phyloP scores from a whole-genome alignment of 1,140 invertebrate genomes.

The Matsumurasca onukii region DNA sequence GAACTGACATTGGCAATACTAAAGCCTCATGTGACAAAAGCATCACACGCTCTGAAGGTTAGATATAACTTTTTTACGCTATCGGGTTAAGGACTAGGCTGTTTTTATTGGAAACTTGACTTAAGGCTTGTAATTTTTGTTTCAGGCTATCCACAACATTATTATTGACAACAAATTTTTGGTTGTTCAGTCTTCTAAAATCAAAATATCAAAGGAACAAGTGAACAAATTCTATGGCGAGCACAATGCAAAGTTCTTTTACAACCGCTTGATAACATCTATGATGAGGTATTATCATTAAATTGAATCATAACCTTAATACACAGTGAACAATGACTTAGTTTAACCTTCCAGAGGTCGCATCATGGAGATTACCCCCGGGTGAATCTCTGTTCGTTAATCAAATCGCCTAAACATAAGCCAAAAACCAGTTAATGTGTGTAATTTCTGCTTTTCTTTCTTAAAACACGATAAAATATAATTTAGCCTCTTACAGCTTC shows the following conservation, averaged over 20 bases:
- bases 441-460: too few species aligned
- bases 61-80: conserved; percentile 29
- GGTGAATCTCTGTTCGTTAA: too few species aligned
- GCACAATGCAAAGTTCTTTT: conserved; percentile 86
- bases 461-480: too few species aligned
- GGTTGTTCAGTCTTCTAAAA: neutral
- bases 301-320: too few species aligned
- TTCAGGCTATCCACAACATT: conserved; percentile 57
- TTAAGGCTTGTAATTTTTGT: conserved; percentile 39
- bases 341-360: too few species aligned
- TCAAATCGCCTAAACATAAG: too few species aligned
- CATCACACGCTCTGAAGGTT: conserved; percentile 62
- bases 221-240: conserved; percentile 81
- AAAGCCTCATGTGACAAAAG: conserved; percentile 72
- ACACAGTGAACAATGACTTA: too few species aligned
- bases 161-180: neutral
- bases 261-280: conserved; percentile 79
- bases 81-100: neutral
- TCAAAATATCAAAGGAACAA: conserved; percentile 47
- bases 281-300: conserved; percentile 88
- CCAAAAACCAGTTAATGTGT: too few species aligned
- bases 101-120: conserved; percentile 24
- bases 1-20: conserved; percentile 69
- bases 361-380: too few species aligned
- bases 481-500: too few species aligned